These are phyloP conservation scores for Troglohyphantes excavatus DNA, from an alignment of 2,888 invertebrate genomes.

Conservation along the genomic window DNA sequence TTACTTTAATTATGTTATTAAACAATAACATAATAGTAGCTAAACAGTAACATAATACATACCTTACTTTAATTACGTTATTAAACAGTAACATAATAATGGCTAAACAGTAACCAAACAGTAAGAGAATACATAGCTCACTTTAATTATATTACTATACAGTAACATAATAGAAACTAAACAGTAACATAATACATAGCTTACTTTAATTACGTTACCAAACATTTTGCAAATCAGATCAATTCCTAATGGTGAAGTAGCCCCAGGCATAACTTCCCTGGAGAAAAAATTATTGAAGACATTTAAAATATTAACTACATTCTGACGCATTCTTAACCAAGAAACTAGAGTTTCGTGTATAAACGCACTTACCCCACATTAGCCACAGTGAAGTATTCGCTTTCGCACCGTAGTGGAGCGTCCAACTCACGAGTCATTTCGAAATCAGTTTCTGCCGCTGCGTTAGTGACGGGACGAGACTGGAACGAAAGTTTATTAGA, in stretches of 20 bases:
- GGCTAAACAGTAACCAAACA: too few species aligned
- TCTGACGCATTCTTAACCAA: too few species aligned
- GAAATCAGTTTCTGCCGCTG: constrained; percentile 87
- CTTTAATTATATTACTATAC: too few species aligned
- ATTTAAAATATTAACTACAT: not conserved
- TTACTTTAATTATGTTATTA: too few species aligned
- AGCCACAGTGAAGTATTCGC: constrained; percentile 71
- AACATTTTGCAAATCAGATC: constrained; percentile 31
- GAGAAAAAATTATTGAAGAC: not conserved
- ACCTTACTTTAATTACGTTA: too few species aligned
- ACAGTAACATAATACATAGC: too few species aligned
- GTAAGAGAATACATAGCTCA: too few species aligned
- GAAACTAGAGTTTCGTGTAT: too few species aligned
- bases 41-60: too few species aligned
- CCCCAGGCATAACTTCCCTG: constrained; percentile 79
- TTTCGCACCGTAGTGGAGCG: constrained; percentile 72
- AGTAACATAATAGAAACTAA: too few species aligned
- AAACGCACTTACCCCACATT: constrained; percentile 74
- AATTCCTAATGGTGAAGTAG: constrained; percentile 61
- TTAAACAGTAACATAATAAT: too few species aligned
- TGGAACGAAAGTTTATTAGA: constrained; percentile 2
- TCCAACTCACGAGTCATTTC: constrained; percentile 91
- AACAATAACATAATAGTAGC: too few species aligned
- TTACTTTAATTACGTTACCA: constrained; percentile 3
- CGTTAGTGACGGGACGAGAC: constrained; percentile 89